Conservation (phyloP, 2,113 vertebrate species). For the Paratilapia polleni region DNA sequence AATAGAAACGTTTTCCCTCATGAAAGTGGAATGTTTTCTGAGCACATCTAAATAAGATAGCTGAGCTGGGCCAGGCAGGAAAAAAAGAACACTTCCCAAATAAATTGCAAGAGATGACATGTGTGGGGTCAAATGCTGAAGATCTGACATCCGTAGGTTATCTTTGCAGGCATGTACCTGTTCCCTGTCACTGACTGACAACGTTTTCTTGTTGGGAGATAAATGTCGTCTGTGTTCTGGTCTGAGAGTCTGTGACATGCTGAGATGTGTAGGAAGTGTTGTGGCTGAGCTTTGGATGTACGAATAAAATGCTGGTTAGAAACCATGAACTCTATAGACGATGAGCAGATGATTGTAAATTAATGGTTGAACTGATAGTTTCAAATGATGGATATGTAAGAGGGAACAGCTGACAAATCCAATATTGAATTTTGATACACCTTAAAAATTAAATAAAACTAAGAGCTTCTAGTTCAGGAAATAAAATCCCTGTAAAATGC, state of each 20-base stretch:
- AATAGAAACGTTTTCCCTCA: not conserved
- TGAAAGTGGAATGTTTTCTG: not conserved
- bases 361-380: no score
- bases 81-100: not conserved
- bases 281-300: not conserved
- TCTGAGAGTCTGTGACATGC: not conserved
- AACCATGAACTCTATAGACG: accelerated
- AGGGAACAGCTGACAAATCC: not conserved
- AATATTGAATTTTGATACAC: not conserved
- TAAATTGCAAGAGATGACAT: not conserved
- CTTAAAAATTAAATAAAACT: not conserved
- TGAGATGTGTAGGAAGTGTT: not conserved
- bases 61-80: not conserved
- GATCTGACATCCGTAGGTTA: not conserved
- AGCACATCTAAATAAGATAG: not conserved
- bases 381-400: not conserved
- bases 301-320: not conserved
- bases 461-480: not conserved
- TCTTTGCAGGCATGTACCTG: not conserved
- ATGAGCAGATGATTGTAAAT: no score
- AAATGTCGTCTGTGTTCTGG: not conserved
- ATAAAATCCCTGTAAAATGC: not conserved
- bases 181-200: not conserved
- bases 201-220: not conserved
- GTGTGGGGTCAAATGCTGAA: not conserved